phyloP scores from a whole-genome alignment of 2,113 vertebrate genomes.

The Charina bottae region DNA sequence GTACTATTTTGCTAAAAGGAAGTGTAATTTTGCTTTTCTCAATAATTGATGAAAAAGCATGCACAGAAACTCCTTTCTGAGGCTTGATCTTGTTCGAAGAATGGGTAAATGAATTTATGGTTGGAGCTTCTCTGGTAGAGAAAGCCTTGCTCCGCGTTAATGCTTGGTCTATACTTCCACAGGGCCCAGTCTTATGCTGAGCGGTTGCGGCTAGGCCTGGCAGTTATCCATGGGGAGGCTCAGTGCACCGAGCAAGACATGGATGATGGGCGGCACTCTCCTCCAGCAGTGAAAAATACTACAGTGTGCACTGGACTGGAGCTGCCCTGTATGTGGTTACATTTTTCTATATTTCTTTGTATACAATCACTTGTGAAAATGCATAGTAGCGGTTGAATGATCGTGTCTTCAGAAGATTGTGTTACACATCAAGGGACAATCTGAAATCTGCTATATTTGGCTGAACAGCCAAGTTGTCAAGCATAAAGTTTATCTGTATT shows the following conservation, averaged over 20 bases:
- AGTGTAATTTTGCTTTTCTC: not conserved
- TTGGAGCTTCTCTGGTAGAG: not conserved
- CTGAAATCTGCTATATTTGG: not conserved
- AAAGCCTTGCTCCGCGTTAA: not conserved
- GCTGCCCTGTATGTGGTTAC: conserved; percentile 86
- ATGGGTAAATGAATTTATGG: not conserved
- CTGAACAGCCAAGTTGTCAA: not conserved
- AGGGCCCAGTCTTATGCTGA: conserved; percentile 98
- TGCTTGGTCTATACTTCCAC: not conserved
- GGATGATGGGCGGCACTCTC: conserved; percentile 95
- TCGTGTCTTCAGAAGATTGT: not conserved
- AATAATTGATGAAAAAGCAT: not conserved
- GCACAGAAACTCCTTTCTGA: not conserved
- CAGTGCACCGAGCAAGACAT: conserved; percentile 97
- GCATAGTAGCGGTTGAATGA: not conserved
- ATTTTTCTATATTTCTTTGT: conserved; percentile 27
- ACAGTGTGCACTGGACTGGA: conserved; percentile 91
- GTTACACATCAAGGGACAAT: not conserved
- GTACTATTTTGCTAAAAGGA: not conserved
- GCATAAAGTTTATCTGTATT: not conserved
- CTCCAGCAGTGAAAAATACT: conserved; percentile 90
- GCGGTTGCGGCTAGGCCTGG: conserved; percentile 90
- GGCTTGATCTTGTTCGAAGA: not conserved
- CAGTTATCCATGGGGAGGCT: conserved; percentile 96
- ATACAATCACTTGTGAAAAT: not conserved